Conservation (phyloP, 2,113 vertebrate genomes). For the Carollia perspicillata region DNA sequence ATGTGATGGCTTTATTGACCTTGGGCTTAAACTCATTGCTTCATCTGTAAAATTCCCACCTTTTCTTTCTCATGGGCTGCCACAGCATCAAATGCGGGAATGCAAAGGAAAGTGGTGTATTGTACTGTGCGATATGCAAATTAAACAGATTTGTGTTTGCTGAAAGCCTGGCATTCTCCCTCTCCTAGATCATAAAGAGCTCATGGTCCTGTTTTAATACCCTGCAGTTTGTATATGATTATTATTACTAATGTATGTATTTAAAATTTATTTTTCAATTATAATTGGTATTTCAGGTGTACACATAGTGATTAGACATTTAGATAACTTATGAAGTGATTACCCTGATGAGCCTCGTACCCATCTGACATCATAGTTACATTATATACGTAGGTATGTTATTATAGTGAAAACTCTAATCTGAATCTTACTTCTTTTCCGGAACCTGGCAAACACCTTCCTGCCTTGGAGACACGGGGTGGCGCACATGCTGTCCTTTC, state of each 20-base stretch:
- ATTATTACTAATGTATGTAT: not conserved
- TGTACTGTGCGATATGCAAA: not conserved
- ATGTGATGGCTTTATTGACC: not conserved
- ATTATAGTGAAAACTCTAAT: not conserved
- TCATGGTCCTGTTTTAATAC: not conserved
- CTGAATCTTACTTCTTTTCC: not conserved
- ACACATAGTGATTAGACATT: not conserved
- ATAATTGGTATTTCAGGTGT: not conserved
- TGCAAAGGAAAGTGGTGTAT: not conserved
- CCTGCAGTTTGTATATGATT: not conserved
- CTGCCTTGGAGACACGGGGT: not conserved
- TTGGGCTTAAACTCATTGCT: not conserved
- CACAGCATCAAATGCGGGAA: not conserved
- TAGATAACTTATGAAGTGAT: not conserved
- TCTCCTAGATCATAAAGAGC: not conserved
- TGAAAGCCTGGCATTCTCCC: not conserved
- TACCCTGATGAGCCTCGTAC: not conserved
- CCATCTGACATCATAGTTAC: not conserved
- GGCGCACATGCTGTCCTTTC: not conserved
- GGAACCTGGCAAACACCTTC: not conserved
- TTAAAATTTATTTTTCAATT: not conserved
- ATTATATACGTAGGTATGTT: not conserved
- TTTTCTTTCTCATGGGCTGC: not conserved
- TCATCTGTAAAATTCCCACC: not conserved
- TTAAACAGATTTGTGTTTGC: not conserved